phyloP scores from a whole-genome alignment of 2,113 vertebrate genomes.

The Odobenus rosmarus region DNA sequence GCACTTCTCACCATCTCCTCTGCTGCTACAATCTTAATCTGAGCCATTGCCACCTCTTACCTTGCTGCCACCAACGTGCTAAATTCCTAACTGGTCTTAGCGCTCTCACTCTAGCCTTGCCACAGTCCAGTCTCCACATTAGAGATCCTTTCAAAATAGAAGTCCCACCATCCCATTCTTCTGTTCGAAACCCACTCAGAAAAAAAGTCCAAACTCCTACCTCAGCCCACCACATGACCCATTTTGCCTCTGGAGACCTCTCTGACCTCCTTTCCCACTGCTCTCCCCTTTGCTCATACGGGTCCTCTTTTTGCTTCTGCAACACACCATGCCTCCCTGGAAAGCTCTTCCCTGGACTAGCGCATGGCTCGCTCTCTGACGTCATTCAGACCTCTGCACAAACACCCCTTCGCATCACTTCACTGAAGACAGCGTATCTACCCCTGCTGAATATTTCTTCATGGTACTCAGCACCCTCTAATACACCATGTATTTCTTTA shows the following conservation, averaged over 20 bases:
- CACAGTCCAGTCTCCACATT: neutral
- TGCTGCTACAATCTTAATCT: neutral
- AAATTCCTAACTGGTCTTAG: neutral
- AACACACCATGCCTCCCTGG: neutral
- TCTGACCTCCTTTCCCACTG: neutral
- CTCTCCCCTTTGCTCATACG: neutral
- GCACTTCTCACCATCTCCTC: neutral
- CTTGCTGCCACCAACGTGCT: neutral
- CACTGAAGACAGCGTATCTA: neutral
- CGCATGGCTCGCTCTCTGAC: neutral
- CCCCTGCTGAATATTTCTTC: neutral
- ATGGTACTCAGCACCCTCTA: neutral
- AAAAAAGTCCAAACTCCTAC: neutral
- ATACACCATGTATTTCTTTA: neutral
- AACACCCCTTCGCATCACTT: neutral
- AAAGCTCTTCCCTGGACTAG: neutral
- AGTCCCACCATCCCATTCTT: neutral
- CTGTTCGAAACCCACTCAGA: neutral
- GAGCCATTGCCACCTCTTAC: neutral
- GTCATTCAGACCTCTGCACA: neutral
- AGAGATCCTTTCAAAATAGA: neutral
- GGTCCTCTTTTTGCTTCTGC: neutral
- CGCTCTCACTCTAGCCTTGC: neutral
- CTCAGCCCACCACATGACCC: neutral
- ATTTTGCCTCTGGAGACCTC: neutral